These are phyloP conservation scores for Acanthornis magna DNA, from an alignment of 2,797 vertebrate genomes.

Conservation along the genomic window DNA sequence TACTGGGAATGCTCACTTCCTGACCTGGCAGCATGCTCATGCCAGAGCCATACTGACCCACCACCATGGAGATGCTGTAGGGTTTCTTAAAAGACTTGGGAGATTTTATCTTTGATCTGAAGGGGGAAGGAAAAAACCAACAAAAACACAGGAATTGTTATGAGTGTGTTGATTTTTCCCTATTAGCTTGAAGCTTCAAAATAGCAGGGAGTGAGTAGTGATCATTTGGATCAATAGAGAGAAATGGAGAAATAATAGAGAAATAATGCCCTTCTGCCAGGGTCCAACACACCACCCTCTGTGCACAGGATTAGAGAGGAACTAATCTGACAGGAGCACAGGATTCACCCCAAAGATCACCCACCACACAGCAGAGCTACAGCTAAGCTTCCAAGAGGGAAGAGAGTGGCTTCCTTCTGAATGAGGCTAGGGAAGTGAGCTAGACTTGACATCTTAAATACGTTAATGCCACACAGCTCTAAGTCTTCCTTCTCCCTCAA, in stretches of 20 bases:
- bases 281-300: not conserved
- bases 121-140: not conserved
- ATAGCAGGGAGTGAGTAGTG: not conserved
- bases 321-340: not conserved
- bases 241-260: too few relatives aligned
- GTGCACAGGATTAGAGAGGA: not conserved
- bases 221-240: not conserved
- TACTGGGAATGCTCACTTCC: not conserved
- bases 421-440: not conserved
- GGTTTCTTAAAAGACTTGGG: not conserved
- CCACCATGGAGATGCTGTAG: not conserved
- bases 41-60: not conserved
- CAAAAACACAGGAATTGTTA: not conserved
- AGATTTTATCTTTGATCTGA: slow-evolving; percentile 57
- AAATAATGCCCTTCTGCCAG: not conserved
- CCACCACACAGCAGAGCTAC: not conserved
- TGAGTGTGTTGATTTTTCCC: not conserved
- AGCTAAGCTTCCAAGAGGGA: not conserved
- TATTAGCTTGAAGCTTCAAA: not conserved
- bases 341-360: not conserved
- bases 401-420: not conserved
- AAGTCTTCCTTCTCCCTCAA: not conserved
- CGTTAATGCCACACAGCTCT: not conserved
- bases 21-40: not conserved
- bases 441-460: not conserved